Base-by-base conservation (phyloP, 2,113 vertebrate genomes). In the Bos javanicus region DNA sequence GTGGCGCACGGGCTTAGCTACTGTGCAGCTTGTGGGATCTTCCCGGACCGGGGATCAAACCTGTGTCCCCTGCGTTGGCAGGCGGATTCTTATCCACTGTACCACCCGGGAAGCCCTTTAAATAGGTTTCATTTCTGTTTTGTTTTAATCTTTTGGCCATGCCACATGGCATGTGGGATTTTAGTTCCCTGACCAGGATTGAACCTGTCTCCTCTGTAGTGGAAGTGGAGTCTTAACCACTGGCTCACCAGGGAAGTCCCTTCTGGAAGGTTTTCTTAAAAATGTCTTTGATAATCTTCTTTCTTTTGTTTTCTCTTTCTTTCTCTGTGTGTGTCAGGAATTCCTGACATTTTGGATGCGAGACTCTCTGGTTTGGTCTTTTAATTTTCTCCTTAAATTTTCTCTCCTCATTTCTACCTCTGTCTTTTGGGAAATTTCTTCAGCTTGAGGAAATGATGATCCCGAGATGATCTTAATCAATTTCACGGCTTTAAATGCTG, bases 1-100 rank as follows among this genome's bases (percentile, higher is more conserved):
- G 23, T 6, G 71, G 12, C 6, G 1, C 71, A 3, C 3, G 6
- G 36, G 39, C 12, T 1, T 26, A 14, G 36, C 0, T 26, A 36
- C 36, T 2, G 11, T 14, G 23, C 5, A 2, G 71, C 21, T 3
- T 8, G 71, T 43, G 71, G 36, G 23, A 43, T 43, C 71, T 43
- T 26, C 71, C 23, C 1, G 0, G 36, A 26, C 71, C 3, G 1
- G 71, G 71, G 71, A 76, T 76, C 71, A 26, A 43, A 43, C 36
- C 23, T 6, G 71, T 26, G 39, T 4, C 39, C 11, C 71, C 23
- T 7, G 71, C 39, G 0, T 2, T 26, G 23, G 36, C 21, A 76
- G 71, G 71, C 6, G 1, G 71, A 14, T 7, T 43, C 36, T 76
- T 26, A 76, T 3, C 71, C 12, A 25, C 6, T 43, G 71, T 2